Evolutionary conservation across 2,113 vertebrate species (phyloP).

Genomic region (Rostratula benghalensis): DNA sequence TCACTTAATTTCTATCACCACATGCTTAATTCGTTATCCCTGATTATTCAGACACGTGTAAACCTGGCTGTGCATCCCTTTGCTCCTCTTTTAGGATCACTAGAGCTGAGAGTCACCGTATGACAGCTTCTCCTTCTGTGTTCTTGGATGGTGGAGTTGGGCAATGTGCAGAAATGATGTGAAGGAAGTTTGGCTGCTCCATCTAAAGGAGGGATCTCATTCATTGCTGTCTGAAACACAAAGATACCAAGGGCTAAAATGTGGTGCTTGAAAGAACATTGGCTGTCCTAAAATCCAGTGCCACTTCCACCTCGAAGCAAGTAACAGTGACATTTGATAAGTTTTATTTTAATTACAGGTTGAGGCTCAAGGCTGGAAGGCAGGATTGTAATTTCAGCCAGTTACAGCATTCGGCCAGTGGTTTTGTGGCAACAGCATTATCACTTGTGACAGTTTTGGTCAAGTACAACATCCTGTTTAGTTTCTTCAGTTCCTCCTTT

Average conservation of each 20-base stretch:
- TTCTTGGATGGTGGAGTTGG: neutral
- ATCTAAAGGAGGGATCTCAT: no score
- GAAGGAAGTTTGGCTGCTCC: neutral
- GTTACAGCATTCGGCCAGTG: neutral
- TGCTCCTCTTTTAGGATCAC: neutral
- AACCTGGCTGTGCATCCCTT: neutral
- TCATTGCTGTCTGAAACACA: neutral
- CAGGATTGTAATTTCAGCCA: neutral
- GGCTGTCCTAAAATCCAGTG: neutral
- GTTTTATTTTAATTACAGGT: neutral
- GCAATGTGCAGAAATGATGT: neutral
- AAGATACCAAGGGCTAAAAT: neutral
- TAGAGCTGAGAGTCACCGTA: neutral
- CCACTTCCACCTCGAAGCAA: neutral
- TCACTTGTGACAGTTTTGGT: neutral
- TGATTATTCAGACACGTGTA: neutral
- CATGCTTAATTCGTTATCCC: neutral
- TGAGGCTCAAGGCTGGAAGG: neutral
- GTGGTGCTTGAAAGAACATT: neutral
- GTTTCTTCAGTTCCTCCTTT: neutral
- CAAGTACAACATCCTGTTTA: neutral
- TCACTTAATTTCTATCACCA: neutral
- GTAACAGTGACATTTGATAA: neutral
- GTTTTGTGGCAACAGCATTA: neutral
- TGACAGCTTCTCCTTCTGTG: fast-evolving